Conservation (phyloP, 2,113 vertebrate species). For the Hymenochirus boettgeri region DNA sequence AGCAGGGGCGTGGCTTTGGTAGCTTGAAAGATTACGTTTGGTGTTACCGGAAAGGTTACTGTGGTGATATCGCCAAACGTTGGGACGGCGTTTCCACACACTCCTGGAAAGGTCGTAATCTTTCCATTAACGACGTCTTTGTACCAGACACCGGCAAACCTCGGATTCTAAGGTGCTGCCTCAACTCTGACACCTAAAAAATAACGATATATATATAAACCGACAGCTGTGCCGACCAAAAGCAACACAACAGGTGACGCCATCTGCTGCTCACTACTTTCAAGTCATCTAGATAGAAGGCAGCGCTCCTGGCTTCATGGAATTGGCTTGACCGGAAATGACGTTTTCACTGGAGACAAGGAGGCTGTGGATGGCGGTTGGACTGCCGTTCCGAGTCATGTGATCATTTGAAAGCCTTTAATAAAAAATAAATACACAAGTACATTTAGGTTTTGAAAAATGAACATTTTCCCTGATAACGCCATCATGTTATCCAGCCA, state of each 20-base stretch:
- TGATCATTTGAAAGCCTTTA: constrained; percentile 79
- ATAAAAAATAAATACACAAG: too few relatives aligned
- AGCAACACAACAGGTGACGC: too few relatives aligned
- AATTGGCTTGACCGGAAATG: constrained; percentile 78
- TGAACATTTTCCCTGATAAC: too few relatives aligned
- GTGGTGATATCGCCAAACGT: constrained; percentile 81
- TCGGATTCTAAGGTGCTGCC: constrained; percentile 90
- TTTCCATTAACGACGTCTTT: constrained; percentile 88
- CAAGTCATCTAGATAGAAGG: constrained; percentile 90
- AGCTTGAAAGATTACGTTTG: constrained; percentile 70
- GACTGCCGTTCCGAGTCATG: constrained; percentile 67
- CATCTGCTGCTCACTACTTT: constrained; percentile 72
- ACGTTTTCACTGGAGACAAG: constrained; percentile 84
- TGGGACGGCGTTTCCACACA: constrained; percentile 60
- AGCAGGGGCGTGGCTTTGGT: constrained; percentile 77
- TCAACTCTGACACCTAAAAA: constrained; percentile 81
- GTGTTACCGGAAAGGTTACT: constrained; percentile 84
- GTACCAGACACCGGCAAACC: constrained; percentile 93
- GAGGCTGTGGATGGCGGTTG: constrained; percentile 65
- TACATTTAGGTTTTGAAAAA: too few relatives aligned
- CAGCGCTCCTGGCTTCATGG: constrained; percentile 82
- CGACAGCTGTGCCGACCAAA: too few relatives aligned
- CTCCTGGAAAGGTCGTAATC: constrained; percentile 88
- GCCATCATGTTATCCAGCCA: too few relatives aligned
- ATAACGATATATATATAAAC: too few relatives aligned